These are phyloP conservation scores for Opisthograptis luteolata DNA, from an alignment of 2,888 invertebrate genomes.

Conservation along the genomic window DNA sequence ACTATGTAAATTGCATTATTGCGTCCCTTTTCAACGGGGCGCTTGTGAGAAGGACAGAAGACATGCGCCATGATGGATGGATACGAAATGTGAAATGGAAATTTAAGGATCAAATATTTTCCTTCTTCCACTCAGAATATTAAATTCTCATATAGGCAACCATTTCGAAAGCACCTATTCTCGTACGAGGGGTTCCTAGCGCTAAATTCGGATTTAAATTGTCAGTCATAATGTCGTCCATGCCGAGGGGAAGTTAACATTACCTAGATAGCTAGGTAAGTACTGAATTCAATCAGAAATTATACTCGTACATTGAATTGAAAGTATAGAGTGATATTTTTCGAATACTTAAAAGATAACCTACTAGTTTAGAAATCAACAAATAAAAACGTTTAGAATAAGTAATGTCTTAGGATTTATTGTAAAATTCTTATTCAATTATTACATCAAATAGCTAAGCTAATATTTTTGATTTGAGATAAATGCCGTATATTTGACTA, in stretches of 20 bases:
- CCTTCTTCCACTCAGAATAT: conserved; percentile 21
- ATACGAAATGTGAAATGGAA: conserved; percentile 17
- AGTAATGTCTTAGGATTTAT: too few species aligned
- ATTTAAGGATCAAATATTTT: conserved; percentile 26
- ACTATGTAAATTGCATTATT: conserved; percentile 24
- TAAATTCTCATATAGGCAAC: conserved; percentile 20
- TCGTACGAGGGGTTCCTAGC: conserved; percentile 11
- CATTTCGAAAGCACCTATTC: background rate
- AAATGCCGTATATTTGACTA: too few species aligned
- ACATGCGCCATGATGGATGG: conserved; percentile 25
- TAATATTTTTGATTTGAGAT: too few species aligned
- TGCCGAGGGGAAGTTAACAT: conserved; percentile 12
- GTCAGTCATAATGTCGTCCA: conserved; percentile 14
- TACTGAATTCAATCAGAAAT: conserved; percentile 7
- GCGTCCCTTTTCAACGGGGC: conserved; percentile 7
- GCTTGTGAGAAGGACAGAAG: conserved; percentile 11
- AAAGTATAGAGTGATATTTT: too few species aligned
- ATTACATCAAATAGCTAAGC: too few species aligned
- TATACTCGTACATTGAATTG: too few species aligned
- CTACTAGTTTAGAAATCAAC: too few species aligned
- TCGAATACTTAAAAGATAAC: too few species aligned
- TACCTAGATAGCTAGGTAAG: too few species aligned
- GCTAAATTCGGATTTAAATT: conserved; percentile 18
- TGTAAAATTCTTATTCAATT: too few species aligned
- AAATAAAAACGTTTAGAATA: too few species aligned